Evolutionary conservation across 2,888 invertebrate species (phyloP).

Genomic region (Drosophila antonietae): DNA sequence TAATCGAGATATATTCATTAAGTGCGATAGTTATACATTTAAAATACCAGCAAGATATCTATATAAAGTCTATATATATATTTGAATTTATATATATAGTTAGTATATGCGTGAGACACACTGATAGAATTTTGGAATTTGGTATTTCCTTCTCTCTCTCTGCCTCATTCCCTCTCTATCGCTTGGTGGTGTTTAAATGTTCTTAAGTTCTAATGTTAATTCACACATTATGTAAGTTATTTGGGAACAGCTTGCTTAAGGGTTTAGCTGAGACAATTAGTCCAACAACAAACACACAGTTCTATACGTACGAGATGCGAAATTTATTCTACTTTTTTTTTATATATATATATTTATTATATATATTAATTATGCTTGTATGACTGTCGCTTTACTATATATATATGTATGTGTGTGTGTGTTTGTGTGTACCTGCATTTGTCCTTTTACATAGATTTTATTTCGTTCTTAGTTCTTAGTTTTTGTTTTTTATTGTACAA

Average conservation of each 20-base stretch:
- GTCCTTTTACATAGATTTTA: conserved; percentile 59
- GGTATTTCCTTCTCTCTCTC: conserved; percentile 1
- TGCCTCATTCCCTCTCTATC: background rate
- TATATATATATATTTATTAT: conserved; percentile 1
- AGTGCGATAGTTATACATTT: conserved; percentile 32
- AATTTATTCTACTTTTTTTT: conserved; percentile 46
- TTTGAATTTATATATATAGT: background rate
- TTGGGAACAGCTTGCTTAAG: conserved; percentile 6
- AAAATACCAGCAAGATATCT: conserved; percentile 46
- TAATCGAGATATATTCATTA: conserved; percentile 29
- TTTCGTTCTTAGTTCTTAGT: conserved; percentile 31
- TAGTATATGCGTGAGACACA: conserved; percentile 20
- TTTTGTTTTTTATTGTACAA: conserved; percentile 43
- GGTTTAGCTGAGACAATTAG: conserved; percentile 28
- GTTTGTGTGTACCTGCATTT: conserved; percentile 66
- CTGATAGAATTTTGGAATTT: conserved; percentile 9
- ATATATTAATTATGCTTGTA: conserved; percentile 16
- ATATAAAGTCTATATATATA: conserved; percentile 8
- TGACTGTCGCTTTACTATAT: conserved; percentile 49
- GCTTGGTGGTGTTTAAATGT: conserved; percentile 13
- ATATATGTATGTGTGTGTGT: background rate
- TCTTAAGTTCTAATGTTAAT: conserved; percentile 18
- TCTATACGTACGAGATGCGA: conserved; percentile 51
- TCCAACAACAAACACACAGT: conserved; percentile 43
- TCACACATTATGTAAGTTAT: conserved; percentile 21